Evolutionary conservation across 2,888 invertebrate genomes (phyloP).

Genomic region (Cephus runcator): DNA sequence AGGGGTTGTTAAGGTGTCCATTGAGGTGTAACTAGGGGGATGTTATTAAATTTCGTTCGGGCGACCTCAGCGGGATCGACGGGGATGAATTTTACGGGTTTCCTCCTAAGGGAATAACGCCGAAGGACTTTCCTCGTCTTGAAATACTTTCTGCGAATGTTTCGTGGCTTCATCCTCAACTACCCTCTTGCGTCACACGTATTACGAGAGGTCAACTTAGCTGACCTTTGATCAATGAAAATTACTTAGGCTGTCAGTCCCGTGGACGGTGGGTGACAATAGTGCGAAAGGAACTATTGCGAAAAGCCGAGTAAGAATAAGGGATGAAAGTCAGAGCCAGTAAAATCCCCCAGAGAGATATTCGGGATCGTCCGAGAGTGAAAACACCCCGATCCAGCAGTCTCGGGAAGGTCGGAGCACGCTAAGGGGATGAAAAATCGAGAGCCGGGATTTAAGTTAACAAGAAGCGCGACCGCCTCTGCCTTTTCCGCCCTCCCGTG

Average conservation of each 20-base stretch:
- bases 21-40: constrained; percentile 67
- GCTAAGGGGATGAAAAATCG: constrained; percentile 63
- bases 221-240: not conserved
- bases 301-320: not conserved
- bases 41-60: constrained; percentile 66
- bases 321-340: not conserved
- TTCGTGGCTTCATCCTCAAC: not conserved
- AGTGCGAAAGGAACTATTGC: not conserved
- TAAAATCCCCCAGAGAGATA: not conserved
- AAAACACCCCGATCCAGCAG: constrained; percentile 50
- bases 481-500: constrained; percentile 50
- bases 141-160: not conserved
- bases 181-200: not conserved
- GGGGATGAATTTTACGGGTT: constrained; percentile 60
- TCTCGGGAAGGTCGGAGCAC: constrained; percentile 40
- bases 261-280: not conserved
- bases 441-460: constrained; percentile 62
- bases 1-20: constrained; percentile 66
- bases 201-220: not conserved
- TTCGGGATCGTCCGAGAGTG: constrained; percentile 44
- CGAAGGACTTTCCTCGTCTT: not conserved
- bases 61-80: constrained; percentile 50
- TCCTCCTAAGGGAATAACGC: constrained; percentile 17
- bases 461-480: constrained; percentile 49
- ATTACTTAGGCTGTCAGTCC: not conserved